Conservation (phyloP, 2,113 vertebrate genomes). For the Triplophysa tibetana region DNA sequence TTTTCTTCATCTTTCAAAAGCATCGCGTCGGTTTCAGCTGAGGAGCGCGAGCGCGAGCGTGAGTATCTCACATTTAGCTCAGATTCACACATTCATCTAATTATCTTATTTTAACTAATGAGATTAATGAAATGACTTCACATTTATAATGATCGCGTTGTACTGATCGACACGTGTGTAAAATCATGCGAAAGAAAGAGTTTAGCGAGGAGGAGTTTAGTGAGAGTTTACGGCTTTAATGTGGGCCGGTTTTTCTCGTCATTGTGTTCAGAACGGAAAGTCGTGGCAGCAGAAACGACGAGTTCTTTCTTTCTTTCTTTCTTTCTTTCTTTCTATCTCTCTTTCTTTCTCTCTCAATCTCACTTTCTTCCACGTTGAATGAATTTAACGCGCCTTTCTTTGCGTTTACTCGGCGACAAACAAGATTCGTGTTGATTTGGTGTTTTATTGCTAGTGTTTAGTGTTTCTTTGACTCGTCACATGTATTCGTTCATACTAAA, state of each 20-base stretch:
- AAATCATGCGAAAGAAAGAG: not conserved
- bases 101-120: not conserved
- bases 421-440: not conserved
- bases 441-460: not conserved
- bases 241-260: not conserved
- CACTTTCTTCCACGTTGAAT: not conserved
- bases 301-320: conserved; percentile 18
- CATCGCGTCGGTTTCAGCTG: not conserved
- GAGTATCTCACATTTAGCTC: conserved; percentile 12
- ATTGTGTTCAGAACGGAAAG: conserved; percentile 47
- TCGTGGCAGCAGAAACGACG: conserved; percentile 62
- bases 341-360: not conserved
- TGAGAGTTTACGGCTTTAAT: too few relatives aligned
- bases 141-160: not conserved
- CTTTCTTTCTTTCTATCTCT: not conserved
- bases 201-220: not conserved
- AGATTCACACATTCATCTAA: not conserved
- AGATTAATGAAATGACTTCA: not conserved
- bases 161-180: not conserved
- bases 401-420: not conserved
- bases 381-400: not conserved
- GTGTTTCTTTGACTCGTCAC: not conserved
- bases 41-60: conserved; percentile 24
- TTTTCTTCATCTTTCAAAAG: not conserved
- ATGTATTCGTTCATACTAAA: not conserved